phyloP scores from a whole-genome alignment of 2,113 vertebrate genomes.

The Xiphias gladius region DNA sequence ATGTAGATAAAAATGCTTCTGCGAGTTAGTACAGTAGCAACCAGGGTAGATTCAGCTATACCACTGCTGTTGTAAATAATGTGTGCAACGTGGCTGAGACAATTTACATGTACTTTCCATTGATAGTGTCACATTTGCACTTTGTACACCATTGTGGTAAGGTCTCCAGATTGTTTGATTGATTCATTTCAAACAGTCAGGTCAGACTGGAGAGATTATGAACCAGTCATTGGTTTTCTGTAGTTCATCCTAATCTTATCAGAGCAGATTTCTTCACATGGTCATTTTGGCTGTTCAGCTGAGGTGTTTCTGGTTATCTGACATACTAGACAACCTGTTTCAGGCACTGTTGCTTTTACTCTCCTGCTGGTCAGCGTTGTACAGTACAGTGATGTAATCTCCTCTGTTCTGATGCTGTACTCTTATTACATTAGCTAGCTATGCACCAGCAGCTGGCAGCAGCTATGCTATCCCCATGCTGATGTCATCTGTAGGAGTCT shows the following conservation, averaged over 20 bases:
- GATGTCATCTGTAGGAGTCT: constrained; percentile 72
- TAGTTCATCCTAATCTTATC: background rate
- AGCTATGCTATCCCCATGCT: constrained; percentile 45
- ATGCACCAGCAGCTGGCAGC: constrained; percentile 34
- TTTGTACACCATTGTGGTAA: background rate
- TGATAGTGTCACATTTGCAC: constrained; percentile 11
- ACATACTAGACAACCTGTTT: constrained; percentile 24
- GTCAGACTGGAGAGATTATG: background rate
- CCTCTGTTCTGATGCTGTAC: constrained; percentile 18
- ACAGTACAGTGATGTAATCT: constrained; percentile 1
- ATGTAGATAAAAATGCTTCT: background rate
- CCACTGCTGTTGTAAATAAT: background rate
- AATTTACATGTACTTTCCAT: background rate
- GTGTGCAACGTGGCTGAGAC: constrained; percentile 20
- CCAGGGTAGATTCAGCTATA: background rate
- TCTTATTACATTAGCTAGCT: constrained; percentile 64
- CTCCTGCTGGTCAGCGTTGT: background rate
- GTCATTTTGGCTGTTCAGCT: constrained; percentile 3
- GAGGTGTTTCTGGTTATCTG: constrained; percentile 3
- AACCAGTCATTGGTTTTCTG: constrained; percentile 16
- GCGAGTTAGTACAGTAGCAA: background rate
- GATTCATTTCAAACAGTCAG: background rate
- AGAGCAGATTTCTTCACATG: background rate
- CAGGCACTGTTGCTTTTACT: background rate
- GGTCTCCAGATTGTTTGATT: constrained; percentile 6